These are phyloP conservation scores for Boulengerochromis microlepis DNA, from an alignment of 2,113 vertebrate species.

Conservation along the genomic window DNA sequence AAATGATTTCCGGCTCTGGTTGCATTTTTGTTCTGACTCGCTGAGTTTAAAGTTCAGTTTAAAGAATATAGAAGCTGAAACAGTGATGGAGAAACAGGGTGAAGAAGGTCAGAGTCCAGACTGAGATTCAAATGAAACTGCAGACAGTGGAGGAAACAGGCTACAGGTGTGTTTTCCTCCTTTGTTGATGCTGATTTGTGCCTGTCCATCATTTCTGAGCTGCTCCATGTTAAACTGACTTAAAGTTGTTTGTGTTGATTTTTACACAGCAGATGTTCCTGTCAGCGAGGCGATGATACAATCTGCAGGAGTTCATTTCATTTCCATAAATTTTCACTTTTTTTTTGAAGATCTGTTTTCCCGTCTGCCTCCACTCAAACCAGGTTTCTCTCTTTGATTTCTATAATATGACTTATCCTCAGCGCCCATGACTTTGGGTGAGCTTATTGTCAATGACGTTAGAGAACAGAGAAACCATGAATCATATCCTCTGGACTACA, in stretches of 20 bases:
- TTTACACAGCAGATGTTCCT: not conserved
- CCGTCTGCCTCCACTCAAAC: not conserved
- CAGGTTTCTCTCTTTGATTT: not conserved
- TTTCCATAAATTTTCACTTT: not conserved
- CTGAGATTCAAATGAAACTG: not conserved
- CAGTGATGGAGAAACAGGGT: not conserved
- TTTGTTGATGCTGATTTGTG: not conserved
- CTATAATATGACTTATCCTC: not conserved
- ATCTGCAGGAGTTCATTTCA: not conserved
- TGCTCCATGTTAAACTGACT: not conserved
- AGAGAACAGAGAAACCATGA: rapidly evolving
- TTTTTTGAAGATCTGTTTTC: not conserved
- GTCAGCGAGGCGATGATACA: not conserved
- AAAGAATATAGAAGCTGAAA: not conserved
- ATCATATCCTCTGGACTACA: not conserved
- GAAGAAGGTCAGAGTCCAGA: not conserved
- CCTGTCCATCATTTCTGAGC: rapidly evolving
- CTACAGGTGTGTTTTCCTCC: not conserved
- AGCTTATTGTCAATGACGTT: rapidly evolving
- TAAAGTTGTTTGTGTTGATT: not conserved
- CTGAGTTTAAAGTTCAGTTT: not conserved
- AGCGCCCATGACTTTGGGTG: rapidly evolving
- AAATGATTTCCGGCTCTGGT: rapidly evolving
- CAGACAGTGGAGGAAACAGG: not conserved
- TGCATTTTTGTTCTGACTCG: rapidly evolving